These are phyloP conservation scores for Aeoliscus strigatus DNA, from an alignment of 2,797 vertebrate species.

Conservation along the genomic window DNA sequence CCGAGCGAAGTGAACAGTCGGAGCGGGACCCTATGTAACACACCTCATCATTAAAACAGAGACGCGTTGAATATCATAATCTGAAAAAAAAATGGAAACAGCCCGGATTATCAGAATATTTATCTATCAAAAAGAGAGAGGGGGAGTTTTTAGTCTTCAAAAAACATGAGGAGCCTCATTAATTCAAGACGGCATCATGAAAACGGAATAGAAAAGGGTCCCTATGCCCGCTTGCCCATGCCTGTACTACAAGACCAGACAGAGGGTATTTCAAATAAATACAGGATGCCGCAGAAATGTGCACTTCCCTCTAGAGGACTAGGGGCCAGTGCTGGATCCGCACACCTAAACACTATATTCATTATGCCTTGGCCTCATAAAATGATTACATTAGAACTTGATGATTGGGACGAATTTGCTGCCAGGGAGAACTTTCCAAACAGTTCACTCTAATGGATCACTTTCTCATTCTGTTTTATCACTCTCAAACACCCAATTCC, in stretches of 20 bases:
- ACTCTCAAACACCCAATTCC: constrained; percentile 62
- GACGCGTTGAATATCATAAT: constrained; percentile 51
- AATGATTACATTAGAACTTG: constrained; percentile 68
- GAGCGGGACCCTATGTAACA: too few species aligned
- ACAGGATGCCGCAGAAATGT: constrained; percentile 75
- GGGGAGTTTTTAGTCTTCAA: constrained; percentile 57
- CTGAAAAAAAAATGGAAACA: constrained; percentile 62
- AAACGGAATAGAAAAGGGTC: constrained; percentile 63
- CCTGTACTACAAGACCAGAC: constrained; percentile 68
- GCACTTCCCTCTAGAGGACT: constrained; percentile 65
- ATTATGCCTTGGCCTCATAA: constrained; percentile 67
- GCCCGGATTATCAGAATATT: too few species aligned
- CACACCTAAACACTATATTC: constrained; percentile 73
- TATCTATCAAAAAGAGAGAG: too few species aligned
- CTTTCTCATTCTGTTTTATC: constrained; percentile 50
- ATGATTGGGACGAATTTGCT: constrained; percentile 68
- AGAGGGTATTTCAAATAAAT: constrained; percentile 77
- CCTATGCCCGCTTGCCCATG: constrained; percentile 66
- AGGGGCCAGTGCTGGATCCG: constrained; percentile 51
- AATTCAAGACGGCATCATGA: constrained; percentile 62
- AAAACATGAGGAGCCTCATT: constrained; percentile 51
- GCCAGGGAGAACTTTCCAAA: constrained; percentile 68
- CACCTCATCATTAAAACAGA: constrained; percentile 24
- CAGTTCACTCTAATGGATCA: constrained; percentile 57
- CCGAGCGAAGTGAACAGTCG: too few species aligned